A percentile compares a stretch with the other conserved stretches of the same genome.
These are phyloP conservation scores for Chloromyia formosa DNA, from an alignment of 2,888 invertebrate species.

Conservation along the genomic window DNA sequence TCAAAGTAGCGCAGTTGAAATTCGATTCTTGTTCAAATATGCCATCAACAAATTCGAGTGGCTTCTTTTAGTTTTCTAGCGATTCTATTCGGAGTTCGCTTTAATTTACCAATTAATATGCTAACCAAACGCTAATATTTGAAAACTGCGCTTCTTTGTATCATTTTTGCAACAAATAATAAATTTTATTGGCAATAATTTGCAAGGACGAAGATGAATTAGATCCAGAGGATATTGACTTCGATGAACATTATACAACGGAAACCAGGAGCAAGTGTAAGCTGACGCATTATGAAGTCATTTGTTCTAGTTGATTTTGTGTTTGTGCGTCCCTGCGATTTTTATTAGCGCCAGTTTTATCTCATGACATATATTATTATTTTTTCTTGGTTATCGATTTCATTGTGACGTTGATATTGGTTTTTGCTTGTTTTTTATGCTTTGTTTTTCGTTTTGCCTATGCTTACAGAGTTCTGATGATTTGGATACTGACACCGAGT, in stretches of 20 bases:
- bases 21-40: neutral
- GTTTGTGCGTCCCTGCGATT: constrained; percentile 2
- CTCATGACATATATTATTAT: neutral
- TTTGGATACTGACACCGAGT: constrained; percentile 74
- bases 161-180: too few relatives aligned
- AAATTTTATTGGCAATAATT: neutral
- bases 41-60: too few relatives aligned
- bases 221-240: constrained; percentile 87
- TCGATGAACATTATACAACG: constrained; percentile 86
- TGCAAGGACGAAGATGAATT: constrained; percentile 83
- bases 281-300: constrained; percentile 54
- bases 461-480: constrained; percentile 71
- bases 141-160: too few relatives aligned
- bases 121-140: too few relatives aligned
- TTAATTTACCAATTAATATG: too few relatives aligned
- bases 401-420: constrained; percentile 2
- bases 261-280: constrained; percentile 93
- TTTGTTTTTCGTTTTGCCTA: constrained; percentile 48
- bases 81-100: too few relatives aligned
- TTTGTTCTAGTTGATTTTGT: constrained; percentile 6
- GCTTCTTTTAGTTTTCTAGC: too few relatives aligned
- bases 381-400: neutral
- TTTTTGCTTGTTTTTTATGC: constrained; percentile 47
- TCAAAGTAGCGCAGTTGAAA: neutral
- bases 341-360: neutral